phyloP scores from a whole-genome alignment of 2,113 vertebrate species.

The Salvator merianae region DNA sequence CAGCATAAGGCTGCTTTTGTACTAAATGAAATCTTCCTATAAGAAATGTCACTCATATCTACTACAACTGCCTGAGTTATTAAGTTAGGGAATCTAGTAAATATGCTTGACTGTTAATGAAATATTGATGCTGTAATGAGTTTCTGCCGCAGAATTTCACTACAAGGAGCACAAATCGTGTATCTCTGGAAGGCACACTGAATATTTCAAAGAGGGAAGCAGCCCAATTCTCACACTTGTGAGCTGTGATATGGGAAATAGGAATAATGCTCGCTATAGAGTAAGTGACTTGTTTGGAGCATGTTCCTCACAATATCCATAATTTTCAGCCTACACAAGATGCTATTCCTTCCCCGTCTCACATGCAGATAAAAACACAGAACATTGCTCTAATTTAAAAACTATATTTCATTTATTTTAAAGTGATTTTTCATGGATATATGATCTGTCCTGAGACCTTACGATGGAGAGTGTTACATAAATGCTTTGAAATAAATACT shows the following conservation, averaged over 20 bases:
- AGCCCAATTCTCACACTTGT: neutral
- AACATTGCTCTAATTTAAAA: too few species aligned
- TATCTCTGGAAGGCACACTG: neutral
- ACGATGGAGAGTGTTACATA: too few species aligned
- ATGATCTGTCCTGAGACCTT: too few species aligned
- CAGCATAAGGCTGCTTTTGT: constrained; percentile 41
- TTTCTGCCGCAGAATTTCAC: neutral
- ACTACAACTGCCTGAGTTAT: neutral
- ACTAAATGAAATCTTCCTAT: fast-evolving
- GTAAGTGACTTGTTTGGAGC: neutral
- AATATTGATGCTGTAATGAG: neutral
- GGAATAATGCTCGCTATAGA: too few species aligned
- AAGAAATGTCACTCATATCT: fast-evolving
- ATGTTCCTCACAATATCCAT: neutral
- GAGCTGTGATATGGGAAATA: neutral
- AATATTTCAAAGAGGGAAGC: neutral
- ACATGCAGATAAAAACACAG: too few species aligned
- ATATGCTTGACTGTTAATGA: constrained; percentile 3
- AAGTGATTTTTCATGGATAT: too few species aligned
- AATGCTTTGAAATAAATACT: too few species aligned
- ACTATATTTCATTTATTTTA: too few species aligned
- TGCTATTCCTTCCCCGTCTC: too few species aligned
- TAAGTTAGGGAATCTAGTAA: constrained; percentile 12
- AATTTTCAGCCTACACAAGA: neutral
- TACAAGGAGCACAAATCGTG: fast-evolving